Evolutionary conservation across 2,797 vertebrate species (phyloP).

Genomic region (Enoplosus armatus): DNA sequence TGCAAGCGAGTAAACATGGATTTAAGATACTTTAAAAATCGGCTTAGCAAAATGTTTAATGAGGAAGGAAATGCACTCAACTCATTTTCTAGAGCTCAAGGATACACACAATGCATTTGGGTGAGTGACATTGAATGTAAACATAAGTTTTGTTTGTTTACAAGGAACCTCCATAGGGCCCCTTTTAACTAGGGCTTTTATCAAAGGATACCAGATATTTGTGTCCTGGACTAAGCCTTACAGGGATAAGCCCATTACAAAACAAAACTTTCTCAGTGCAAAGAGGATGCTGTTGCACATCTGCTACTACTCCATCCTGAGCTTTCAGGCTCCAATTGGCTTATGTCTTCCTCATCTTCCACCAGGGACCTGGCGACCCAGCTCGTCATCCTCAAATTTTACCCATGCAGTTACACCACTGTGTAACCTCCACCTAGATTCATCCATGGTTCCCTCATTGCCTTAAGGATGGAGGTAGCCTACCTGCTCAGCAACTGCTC

Average conservation of each 20-base stretch:
- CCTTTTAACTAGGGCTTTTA: background rate
- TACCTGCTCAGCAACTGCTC: background rate
- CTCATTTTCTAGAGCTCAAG: background rate
- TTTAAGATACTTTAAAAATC: background rate
- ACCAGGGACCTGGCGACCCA: slow-evolving; percentile 5
- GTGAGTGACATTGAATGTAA: background rate
- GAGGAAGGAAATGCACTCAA: background rate
- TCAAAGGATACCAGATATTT: slow-evolving; percentile 13
- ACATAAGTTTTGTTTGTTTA: background rate
- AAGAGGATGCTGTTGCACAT: slow-evolving; percentile 14
- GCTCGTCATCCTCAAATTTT: slow-evolving; percentile 10
- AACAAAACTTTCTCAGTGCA: background rate
- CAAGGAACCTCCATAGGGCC: background rate
- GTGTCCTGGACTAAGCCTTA: background rate
- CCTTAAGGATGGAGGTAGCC: background rate
- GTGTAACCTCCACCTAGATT: slow-evolving; percentile 1
- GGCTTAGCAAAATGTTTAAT: background rate
- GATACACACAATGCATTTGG: background rate
- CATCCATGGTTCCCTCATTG: background rate
- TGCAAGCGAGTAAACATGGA: background rate
- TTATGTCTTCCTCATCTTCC: slow-evolving; percentile 20
- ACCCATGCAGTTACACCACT: slow-evolving; percentile 9
- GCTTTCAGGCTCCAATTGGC: slow-evolving; percentile 3
- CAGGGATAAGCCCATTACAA: slow-evolving; percentile 16
- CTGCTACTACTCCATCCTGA: background rate